Conservation (phyloP, 2,797 vertebrate genomes). For the Alca torda region DNA sequence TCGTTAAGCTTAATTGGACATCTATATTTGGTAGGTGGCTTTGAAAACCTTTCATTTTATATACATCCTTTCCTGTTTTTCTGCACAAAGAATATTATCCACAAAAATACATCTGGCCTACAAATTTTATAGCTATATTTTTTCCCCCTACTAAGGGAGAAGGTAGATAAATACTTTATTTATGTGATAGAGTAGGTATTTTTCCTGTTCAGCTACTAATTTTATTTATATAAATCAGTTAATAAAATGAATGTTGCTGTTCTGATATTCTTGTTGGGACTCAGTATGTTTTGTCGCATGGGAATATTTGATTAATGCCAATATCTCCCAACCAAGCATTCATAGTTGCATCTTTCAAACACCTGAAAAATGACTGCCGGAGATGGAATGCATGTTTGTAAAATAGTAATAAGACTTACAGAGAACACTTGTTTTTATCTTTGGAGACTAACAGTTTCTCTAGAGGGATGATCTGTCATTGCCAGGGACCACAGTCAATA, state of each 20-base stretch:
- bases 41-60: slow-evolving; percentile 15
- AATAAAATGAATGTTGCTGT: not conserved
- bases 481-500: not conserved
- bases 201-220: not conserved
- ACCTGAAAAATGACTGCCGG: not conserved
- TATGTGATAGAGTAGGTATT: not conserved
- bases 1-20: slow-evolving; percentile 2
- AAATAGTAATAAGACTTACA: not conserved
- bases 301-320: not conserved
- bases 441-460: not conserved
- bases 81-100: not conserved
- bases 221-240: not conserved
- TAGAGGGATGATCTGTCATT: not conserved
- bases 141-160: not conserved
- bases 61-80: not conserved
- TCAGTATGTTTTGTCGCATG: not conserved
- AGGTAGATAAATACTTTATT: not conserved
- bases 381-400: not conserved
- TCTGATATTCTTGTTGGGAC: not conserved
- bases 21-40: slow-evolving; percentile 10
- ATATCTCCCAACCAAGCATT: not conserved
- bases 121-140: not conserved
- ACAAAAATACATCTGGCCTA: not conserved
- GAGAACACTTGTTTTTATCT: not conserved
- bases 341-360: not conserved